A percentile compares a stretch with the other conserved stretches of the same genome.
These are phyloP conservation scores for Phthorimaea operculella DNA, from an alignment of 1,140 invertebrate species.

Conservation along the genomic window DNA sequence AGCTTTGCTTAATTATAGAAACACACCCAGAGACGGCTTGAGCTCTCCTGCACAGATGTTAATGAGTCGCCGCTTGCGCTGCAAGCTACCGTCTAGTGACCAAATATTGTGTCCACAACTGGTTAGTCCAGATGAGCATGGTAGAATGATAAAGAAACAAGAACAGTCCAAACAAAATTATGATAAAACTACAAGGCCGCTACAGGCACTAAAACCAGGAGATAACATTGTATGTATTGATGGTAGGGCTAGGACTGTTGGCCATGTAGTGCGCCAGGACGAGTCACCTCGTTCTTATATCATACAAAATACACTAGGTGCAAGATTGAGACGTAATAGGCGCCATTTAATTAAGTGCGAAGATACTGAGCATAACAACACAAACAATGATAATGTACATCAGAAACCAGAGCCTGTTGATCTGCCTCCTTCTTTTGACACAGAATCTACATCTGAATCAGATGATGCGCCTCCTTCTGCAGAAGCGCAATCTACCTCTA, in stretches of 20 bases:
- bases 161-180: neutral
- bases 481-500: too few relatives aligned
- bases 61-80: constrained; percentile 8
- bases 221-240: constrained; percentile 6
- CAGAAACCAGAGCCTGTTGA: too few relatives aligned
- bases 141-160: constrained; percentile 7
- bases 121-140: neutral
- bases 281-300: constrained; percentile 2
- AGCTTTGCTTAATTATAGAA: constrained; percentile 6
- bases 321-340: neutral
- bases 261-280: neutral
- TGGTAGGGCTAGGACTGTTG: constrained; percentile 1
- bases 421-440: too few relatives aligned
- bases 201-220: constrained; percentile 3
- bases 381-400: too few relatives aligned
- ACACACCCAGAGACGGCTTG: constrained; percentile 6
- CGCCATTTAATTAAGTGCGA: constrained; percentile 4
- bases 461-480: too few relatives aligned
- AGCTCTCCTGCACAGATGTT: constrained; percentile 10
- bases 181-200: neutral
- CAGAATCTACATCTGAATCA: too few relatives aligned
- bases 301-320: constrained; percentile 6
- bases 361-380: too few relatives aligned
- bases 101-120: constrained; percentile 3
- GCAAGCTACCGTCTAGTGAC: constrained; percentile 2